Percentiles rank a stretch among this genome's conserved stretches.
These are phyloP conservation scores for Okapia johnstoni DNA, from an alignment of 2,113 vertebrate genomes.

Conservation along the genomic window DNA sequence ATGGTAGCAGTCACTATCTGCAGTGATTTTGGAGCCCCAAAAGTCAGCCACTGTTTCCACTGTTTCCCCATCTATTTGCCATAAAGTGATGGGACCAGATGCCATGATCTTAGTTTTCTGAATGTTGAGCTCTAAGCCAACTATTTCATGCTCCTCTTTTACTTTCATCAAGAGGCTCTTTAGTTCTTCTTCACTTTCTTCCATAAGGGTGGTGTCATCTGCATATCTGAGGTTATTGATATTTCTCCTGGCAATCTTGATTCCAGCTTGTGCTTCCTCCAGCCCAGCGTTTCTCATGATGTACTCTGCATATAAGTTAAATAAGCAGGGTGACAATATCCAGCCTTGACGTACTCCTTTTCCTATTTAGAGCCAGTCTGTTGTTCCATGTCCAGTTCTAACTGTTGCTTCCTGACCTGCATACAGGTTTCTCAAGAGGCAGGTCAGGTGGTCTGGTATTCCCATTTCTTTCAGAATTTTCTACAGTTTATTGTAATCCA, in stretches of 20 bases:
- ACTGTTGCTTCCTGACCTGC: too few species aligned
- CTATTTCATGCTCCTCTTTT: not conserved
- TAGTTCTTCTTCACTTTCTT: not conserved
- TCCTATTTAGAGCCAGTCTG: not conserved
- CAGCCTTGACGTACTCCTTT: not conserved
- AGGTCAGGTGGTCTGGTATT: too few species aligned
- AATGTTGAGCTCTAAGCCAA: not conserved
- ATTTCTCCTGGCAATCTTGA: not conserved
- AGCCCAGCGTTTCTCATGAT: not conserved
- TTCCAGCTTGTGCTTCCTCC: not conserved
- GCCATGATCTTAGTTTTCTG: not conserved
- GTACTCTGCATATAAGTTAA: not conserved
- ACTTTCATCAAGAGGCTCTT: not conserved
- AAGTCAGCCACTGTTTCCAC: not conserved
- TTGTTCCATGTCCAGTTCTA: not conserved
- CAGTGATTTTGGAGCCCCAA: not conserved
- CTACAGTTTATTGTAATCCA: too few species aligned
- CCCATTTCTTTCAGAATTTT: too few species aligned
- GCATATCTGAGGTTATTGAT: not conserved
- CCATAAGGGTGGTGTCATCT: not conserved
- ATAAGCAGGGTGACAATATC: not conserved
- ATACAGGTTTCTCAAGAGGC: too few species aligned
- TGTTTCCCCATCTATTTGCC: not conserved
- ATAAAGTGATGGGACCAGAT: not conserved
- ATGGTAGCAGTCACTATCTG: not conserved